Conservation (phyloP, 2,888 invertebrate species). For the Endotricha flammealis region DNA sequence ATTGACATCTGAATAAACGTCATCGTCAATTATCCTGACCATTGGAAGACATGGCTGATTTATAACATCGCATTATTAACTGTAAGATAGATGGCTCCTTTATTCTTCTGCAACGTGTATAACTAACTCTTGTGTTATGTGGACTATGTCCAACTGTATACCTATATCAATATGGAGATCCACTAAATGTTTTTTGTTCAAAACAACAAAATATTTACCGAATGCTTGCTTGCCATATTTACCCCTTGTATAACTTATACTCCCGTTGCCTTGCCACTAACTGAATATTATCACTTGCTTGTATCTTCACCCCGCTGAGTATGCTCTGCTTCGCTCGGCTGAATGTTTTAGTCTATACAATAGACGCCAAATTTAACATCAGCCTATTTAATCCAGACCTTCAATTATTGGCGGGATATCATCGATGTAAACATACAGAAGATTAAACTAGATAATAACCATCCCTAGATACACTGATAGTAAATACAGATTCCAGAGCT, state of each 20-base stretch:
- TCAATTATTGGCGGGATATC: conserved; percentile 54
- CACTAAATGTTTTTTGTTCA: conserved; percentile 23
- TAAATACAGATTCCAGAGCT: conserved; percentile 36
- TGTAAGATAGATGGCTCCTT: not conserved
- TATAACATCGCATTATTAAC: conserved; percentile 16
- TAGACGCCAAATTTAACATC: conserved; percentile 26
- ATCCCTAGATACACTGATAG: conserved; percentile 35
- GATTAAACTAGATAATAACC: conserved; percentile 34
- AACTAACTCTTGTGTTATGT: conserved; percentile 25
- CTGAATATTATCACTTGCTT: conserved; percentile 71
- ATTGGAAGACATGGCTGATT: conserved; percentile 23
- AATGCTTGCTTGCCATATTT: conserved; percentile 64
- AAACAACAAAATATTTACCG: conserved; percentile 31
- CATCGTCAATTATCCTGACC: conserved; percentile 29
- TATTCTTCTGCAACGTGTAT: conserved; percentile 6
- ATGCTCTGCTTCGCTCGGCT: conserved; percentile 75
- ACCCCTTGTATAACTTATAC: conserved; percentile 55
- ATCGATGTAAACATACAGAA: conserved; percentile 30
- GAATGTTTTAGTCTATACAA: conserved; percentile 38
- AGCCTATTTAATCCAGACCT: conserved; percentile 12
- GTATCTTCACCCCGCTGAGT: conserved; percentile 74
- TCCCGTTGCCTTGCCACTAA: conserved; percentile 75
- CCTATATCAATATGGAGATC: too few relatives aligned
- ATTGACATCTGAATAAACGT: conserved; percentile 47
- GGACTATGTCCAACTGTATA: conserved; percentile 23